A percentile compares a stretch with the other conserved stretches of the same genome.
Evolutionary conservation across 2,797 vertebrate genomes (phyloP).

Genomic region (Oreonectes daqikongensis): DNA sequence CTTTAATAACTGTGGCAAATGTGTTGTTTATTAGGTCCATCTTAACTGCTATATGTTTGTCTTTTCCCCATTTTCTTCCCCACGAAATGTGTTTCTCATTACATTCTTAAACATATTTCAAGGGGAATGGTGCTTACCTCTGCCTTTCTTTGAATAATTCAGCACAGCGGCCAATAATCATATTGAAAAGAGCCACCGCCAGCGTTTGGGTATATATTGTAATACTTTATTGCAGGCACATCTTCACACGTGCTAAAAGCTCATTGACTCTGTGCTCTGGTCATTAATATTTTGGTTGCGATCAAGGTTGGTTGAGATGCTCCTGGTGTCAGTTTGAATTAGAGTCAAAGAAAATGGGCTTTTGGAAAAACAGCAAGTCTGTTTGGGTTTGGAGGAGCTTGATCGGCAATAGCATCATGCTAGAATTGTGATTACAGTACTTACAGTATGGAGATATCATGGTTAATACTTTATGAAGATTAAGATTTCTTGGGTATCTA

Average conservation of each 20-base stretch:
- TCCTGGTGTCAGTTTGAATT: conserved; percentile 81
- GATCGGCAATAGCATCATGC: not conserved
- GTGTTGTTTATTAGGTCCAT: conserved; percentile 14
- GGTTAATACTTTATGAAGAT: not conserved
- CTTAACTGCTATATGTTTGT: conserved; percentile 71
- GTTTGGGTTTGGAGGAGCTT: not conserved
- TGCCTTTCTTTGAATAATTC: conserved; percentile 27
- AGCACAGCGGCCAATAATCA: not conserved
- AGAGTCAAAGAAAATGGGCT: conserved; percentile 76
- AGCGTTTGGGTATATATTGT: not conserved
- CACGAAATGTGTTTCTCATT: not conserved
- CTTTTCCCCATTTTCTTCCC: conserved; percentile 68
- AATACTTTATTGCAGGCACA: conserved; percentile 7
- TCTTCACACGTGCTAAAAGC: conserved; percentile 62
- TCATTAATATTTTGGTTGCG: conserved; percentile 80
- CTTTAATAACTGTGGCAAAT: not conserved
- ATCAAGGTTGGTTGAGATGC: conserved; percentile 68
- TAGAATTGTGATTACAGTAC: not conserved
- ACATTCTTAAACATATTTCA: not conserved
- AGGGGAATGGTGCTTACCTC: not conserved
- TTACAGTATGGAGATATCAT: not conserved
- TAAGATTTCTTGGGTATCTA: not conserved
- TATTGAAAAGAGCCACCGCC: not conserved
- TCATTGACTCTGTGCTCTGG: conserved; percentile 70
- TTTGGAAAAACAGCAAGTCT: conserved; percentile 66